Evolutionary conservation across 2,113 vertebrate genomes (phyloP).

Genomic region (Propithecus coquereli): DNA sequence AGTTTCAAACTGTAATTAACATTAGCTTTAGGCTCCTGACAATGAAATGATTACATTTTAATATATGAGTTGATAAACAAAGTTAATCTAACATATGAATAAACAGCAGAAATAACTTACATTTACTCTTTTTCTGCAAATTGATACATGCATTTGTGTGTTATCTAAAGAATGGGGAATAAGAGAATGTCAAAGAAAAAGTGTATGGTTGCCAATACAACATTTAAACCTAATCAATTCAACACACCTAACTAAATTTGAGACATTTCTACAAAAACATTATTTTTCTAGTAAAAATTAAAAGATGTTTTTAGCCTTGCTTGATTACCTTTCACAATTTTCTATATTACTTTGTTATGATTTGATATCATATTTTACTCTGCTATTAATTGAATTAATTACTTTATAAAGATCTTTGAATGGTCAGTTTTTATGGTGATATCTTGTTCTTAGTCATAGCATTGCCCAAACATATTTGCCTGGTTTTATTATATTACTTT

Average conservation of each 20-base stretch:
- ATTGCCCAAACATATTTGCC: background rate
- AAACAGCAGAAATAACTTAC: slow-evolving; percentile 64
- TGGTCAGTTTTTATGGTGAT: background rate
- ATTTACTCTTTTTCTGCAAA: slow-evolving; percentile 71
- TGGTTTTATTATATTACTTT: background rate
- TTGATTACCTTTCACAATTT: slow-evolving; percentile 19
- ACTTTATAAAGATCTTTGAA: background rate
- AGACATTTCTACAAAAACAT: background rate
- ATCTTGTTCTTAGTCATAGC: background rate
- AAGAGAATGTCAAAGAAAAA: background rate
- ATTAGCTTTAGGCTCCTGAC: slow-evolving; percentile 83
- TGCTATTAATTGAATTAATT: slow-evolving; percentile 44
- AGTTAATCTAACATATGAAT: slow-evolving; percentile 79
- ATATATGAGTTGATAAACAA: slow-evolving; percentile 82
- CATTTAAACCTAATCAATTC: background rate
- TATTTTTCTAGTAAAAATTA: slow-evolving; percentile 45
- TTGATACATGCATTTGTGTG: slow-evolving; percentile 71
- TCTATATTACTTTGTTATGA: background rate
- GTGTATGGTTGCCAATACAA: background rate
- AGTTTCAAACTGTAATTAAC: slow-evolving; percentile 86
- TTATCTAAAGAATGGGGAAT: slow-evolving; percentile 33
- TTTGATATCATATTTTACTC: background rate
- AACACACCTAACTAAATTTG: background rate
- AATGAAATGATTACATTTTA: slow-evolving; percentile 85
- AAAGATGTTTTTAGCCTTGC: background rate